Evolutionary conservation across 2,888 invertebrate species (phyloP).

Genomic region (Eupithecia subfuscata): DNA sequence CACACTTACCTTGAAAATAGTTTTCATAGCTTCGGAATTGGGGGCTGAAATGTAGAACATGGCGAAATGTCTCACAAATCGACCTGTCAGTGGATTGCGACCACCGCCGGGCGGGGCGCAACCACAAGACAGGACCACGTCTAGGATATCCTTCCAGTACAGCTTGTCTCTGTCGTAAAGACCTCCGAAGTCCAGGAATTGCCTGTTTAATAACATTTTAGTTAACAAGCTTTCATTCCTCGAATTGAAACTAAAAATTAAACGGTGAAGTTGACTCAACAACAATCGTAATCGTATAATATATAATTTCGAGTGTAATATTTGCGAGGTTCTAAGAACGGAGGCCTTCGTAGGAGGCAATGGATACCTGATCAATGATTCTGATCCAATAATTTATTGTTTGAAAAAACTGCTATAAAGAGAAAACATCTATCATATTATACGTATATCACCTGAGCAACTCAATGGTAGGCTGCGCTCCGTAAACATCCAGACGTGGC

Average conservation of each 20-base stretch:
- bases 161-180: constrained; percentile 94
- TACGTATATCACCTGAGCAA: constrained; percentile 86
- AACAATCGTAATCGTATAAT: no score
- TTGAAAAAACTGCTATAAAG: neutral
- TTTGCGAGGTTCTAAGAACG: no score
- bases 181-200: constrained; percentile 90
- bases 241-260: neutral
- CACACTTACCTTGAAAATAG: constrained; percentile 87
- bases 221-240: neutral
- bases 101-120: constrained; percentile 97
- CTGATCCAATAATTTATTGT: neutral
- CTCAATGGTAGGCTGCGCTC: constrained; percentile 96
- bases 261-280: no score
- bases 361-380: neutral
- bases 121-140: constrained; percentile 92
- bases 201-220: constrained; percentile 68
- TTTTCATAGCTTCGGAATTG: constrained; percentile 88
- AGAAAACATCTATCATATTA: constrained; percentile 37
- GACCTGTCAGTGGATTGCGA: constrained; percentile 91
- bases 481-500: constrained; percentile 94
- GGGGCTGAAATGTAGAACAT: constrained; percentile 93
- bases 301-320: no score
- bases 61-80: constrained; percentile 95
- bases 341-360: no score
- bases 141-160: constrained; percentile 94